Evolutionary conservation across 2,113 vertebrate species (phyloP), one percentile per base, ranked within the genome.

Genomic region (Chloropsis cyanopogon): DNA sequence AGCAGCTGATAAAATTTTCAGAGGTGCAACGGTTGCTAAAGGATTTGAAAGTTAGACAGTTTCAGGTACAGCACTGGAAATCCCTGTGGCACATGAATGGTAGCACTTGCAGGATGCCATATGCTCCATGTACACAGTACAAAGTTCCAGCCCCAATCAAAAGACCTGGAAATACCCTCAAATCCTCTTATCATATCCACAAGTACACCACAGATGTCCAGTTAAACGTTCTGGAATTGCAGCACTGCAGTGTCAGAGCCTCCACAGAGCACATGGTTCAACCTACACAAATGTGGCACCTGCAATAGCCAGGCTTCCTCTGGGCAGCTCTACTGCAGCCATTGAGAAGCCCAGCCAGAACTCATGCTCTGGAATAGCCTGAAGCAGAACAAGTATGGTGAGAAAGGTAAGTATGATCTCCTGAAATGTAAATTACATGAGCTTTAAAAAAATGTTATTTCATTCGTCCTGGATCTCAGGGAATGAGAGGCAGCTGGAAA

Each of bases 1-100:
- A 95, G 71, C 39, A 86, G 72, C 39, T 88, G 49, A 19, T 57
- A 24, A 61, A 60, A 78, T 57, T 88, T 56, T 86, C 64, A 78
- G 49, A 60, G 8, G 44, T 44, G 44, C 47, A 83, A 33, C 2
- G 1, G 8, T 33, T 82, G 66, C 31, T 88, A 46, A 26, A 80
- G 56, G 46, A 35, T 29, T 6, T 22, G 35, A 42, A 79, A 93
- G 9, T 47, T 4, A 31, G 9, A 52, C 17, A 64, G n/a, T 78
- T 18, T 47, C 28, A 82, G 11, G 22, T 56, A 28, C 24, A 60
- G 52, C 47, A 31, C 44, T 29, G 22, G 28, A 88, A 88, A 78
- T 6, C 49, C 44, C 7, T 3, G 9, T 15, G 63, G 25, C 29
- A 52, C 11, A 5, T 2, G 8, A 81, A 54, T 3, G 11, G 39